Evolutionary conservation across 1,140 invertebrate species (phyloP).

Genomic region (Drosophila sulfurigaster): DNA sequence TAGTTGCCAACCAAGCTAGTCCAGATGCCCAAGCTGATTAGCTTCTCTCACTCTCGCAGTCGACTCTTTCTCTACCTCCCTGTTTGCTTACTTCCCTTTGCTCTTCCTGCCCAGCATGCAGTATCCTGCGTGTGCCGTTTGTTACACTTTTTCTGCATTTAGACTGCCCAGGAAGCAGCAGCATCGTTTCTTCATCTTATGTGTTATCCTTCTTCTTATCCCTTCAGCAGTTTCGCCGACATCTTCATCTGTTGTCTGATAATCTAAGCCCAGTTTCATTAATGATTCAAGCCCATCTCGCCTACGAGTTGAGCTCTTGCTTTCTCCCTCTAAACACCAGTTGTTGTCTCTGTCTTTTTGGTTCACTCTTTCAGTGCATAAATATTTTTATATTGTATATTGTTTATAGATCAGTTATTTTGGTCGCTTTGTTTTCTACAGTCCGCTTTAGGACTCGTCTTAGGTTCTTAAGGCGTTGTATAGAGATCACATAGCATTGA

Average conservation of each 20-base stretch:
- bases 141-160: slow-evolving; percentile 74
- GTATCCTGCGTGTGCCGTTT: slow-evolving; percentile 70
- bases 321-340: neutral
- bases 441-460: slow-evolving; percentile 48
- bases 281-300: slow-evolving; percentile 80
- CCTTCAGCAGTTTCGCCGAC: slow-evolving; percentile 3
- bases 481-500: slow-evolving; percentile 11
- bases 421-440: slow-evolving; percentile 51
- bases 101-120: slow-evolving; percentile 36
- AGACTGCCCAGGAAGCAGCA: slow-evolving; percentile 46
- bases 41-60: slow-evolving; percentile 9
- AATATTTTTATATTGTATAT: slow-evolving; percentile 74
- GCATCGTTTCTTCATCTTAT: too few species aligned
- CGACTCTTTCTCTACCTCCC: slow-evolving; percentile 7
- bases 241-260: slow-evolving; percentile 31
- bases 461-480: slow-evolving; percentile 26
- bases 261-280: slow-evolving; percentile 63
- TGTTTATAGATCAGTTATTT: slow-evolving; percentile 57
- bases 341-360: neutral
- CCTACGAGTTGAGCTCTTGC: slow-evolving; percentile 4
- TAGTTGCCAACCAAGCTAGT: slow-evolving; percentile 14
- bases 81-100: neutral
- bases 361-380: slow-evolving; percentile 46
- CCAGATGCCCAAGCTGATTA: slow-evolving; percentile 70
- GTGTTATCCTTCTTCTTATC: neutral